Conservation (phyloP, 2,113 vertebrate genomes). For the Pithys albifrons region DNA sequence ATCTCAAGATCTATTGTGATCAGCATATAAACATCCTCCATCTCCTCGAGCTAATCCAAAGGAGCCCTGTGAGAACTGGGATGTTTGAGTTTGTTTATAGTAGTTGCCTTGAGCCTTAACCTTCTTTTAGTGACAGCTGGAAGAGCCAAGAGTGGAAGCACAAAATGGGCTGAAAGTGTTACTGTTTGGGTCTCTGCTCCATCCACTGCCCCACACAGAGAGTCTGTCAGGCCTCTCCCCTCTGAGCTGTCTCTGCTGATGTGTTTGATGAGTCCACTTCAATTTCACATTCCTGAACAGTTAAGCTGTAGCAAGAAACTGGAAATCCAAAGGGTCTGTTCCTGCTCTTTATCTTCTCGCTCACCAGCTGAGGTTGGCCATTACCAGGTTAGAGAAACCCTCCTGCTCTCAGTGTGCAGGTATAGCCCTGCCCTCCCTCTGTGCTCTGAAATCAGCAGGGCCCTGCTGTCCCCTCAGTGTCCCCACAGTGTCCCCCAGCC, state of each 20-base stretch:
- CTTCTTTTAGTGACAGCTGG: slow-evolving; percentile 27
- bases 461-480: background rate
- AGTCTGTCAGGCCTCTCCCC: background rate
- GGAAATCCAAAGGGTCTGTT: slow-evolving; percentile 46
- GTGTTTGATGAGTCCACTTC: slow-evolving; percentile 38
- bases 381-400: background rate
- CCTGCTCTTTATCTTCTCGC: background rate
- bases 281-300: slow-evolving; percentile 65
- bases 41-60: slow-evolving; percentile 30
- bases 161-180: background rate
- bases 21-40: slow-evolving; percentile 19
- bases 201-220: background rate
- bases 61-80: slow-evolving; percentile 33
- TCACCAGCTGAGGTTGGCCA: slow-evolving; percentile 27
- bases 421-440: background rate
- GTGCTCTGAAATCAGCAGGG: background rate
- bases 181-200: slow-evolving; percentile 4
- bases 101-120: slow-evolving; percentile 66
- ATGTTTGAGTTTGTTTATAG: slow-evolving; percentile 38
- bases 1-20: slow-evolving; percentile 49
- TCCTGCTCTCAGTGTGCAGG: background rate
- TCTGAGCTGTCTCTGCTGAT: background rate
- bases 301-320: slow-evolving; percentile 57
- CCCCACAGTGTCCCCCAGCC: background rate
- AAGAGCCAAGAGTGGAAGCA: background rate